Evolutionary conservation across 2,797 vertebrate species (phyloP), one percentile per base, ranked within the genome.

Genomic region (Aotus griseimembra): DNA sequence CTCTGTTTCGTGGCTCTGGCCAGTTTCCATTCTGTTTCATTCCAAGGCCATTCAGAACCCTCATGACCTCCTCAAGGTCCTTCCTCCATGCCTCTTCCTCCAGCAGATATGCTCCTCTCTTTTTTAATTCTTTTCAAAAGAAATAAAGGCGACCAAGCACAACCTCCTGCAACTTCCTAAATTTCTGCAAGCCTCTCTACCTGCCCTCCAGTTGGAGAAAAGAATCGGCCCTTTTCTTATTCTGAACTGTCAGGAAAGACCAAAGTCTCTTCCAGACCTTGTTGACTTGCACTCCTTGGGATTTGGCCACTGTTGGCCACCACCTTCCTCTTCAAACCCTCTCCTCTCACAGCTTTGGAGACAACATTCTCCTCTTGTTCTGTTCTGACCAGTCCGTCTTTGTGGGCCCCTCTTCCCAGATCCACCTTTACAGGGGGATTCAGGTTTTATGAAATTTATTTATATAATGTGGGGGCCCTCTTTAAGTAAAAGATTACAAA

Each of bases 21-120:
- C 3, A 0, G 4, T 39, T 48, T 41, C 30, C 28, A 46, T 44
- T 44, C 41, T 7, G 0, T 1, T 3, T 41, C 7, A 12, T 22
- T 73, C 90, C 12, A 39, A 61, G 55, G 46, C 5, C 19, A 7
- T 19, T 11, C 58, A 33, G 5, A 76, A 33, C 39, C 8, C 67
- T 67, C 20, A 13, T 17, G 4, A 19, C 24, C 41, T 61, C 26
- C 46, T 67, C 7, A 50, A 11, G 30, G 8, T 28, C 14, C 64
- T 77, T 61, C 82, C 13, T n/a, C 33, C 14, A 2, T 0, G 5
- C 44, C 36, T 87, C 26, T 58, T 39, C 28, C 55, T 88, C 46
- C 58, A 79, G 26, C 24, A 50, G 33, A 30, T 67, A 39, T 14
- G 24, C 3, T 41, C 28, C 5, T 7, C 44, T 44, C 19, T 30